Conservation (phyloP, 2,888 invertebrate genomes). For the Drosophila melanosoma region DNA sequence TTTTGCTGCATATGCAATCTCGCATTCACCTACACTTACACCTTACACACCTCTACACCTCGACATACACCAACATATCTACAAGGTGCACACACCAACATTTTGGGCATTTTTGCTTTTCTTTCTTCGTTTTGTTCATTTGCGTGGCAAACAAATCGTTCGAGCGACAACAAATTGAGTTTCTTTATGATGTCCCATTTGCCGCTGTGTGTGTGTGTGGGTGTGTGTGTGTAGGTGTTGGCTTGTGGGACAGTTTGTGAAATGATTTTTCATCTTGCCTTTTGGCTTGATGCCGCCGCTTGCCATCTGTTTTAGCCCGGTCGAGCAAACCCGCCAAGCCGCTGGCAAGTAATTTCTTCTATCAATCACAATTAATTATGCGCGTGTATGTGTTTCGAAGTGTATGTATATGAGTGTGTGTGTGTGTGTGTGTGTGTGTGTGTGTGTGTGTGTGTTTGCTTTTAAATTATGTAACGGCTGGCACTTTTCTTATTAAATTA, state of each 20-base stretch:
- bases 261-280: slow-evolving; percentile 78
- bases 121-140: slow-evolving; percentile 72
- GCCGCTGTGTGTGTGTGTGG: slow-evolving; percentile 52
- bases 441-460: slow-evolving; percentile 18
- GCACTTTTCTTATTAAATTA: slow-evolving; percentile 77
- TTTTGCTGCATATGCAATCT: slow-evolving; percentile 68
- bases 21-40: slow-evolving; percentile 18
- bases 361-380: slow-evolving; percentile 83
- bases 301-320: slow-evolving; percentile 69
- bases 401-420: slow-evolving; percentile 19
- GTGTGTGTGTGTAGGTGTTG: slow-evolving; percentile 27
- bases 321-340: slow-evolving; percentile 49
- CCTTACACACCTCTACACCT: neutral
- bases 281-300: slow-evolving; percentile 40
- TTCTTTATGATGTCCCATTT: slow-evolving; percentile 81
- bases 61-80: slow-evolving; percentile 27
- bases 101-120: slow-evolving; percentile 38
- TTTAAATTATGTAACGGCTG: slow-evolving; percentile 62
- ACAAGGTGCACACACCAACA: slow-evolving; percentile 8
- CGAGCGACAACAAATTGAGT: slow-evolving; percentile 80
- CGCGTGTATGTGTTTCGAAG: slow-evolving; percentile 17
- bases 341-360: slow-evolving; percentile 72
- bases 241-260: slow-evolving; percentile 74
- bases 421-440: slow-evolving; percentile 10
- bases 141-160: slow-evolving; percentile 80